A percentile compares a stretch with the other conserved stretches of the same genome.
Evolutionary conservation across 2,113 vertebrate species (phyloP).

Genomic region (Pseudolaguvia tuberculata): DNA sequence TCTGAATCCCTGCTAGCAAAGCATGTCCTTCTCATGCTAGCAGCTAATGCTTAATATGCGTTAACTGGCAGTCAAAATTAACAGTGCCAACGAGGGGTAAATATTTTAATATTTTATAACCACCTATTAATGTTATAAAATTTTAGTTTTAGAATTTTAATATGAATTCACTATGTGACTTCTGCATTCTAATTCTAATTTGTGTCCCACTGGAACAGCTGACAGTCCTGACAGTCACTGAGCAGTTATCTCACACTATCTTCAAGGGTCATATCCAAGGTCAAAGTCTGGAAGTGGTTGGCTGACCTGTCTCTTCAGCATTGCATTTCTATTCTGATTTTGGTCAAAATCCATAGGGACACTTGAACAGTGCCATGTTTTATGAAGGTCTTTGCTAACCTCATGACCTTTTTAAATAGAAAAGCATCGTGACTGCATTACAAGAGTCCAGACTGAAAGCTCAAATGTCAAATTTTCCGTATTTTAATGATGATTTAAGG

Average conservation of each 20-base stretch:
- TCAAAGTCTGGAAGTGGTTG: constrained; percentile 43
- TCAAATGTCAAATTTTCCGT: background rate
- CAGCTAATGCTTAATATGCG: constrained; percentile 16
- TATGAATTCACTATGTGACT: too few species aligned
- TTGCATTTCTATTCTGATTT: constrained; percentile 30
- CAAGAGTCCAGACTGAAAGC: background rate
- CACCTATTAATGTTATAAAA: background rate
- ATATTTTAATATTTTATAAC: constrained; percentile 27
- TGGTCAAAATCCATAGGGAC: constrained; percentile 20
- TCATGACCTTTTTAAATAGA: constrained; percentile 13
- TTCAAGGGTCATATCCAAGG: constrained; percentile 54
- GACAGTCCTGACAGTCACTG: constrained; percentile 49
- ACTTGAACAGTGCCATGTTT: constrained; percentile 1
- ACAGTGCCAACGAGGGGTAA: background rate
- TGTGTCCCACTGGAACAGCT: constrained; percentile 34
- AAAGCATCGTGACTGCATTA: constrained; percentile 16
- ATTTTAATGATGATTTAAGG: background rate
- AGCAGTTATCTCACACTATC: constrained; percentile 35
- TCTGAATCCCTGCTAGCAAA: constrained; percentile 6
- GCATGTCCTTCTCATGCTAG: background rate
- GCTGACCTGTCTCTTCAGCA: constrained; percentile 34
- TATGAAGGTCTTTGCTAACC: constrained; percentile 7
- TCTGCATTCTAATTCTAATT: constrained; percentile 41
- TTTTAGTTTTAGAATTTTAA: background rate
- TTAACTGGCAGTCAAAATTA: constrained; percentile 12